Conservation (phyloP, 2,797 vertebrate species). For the Orientallactaga sibirica region DNA sequence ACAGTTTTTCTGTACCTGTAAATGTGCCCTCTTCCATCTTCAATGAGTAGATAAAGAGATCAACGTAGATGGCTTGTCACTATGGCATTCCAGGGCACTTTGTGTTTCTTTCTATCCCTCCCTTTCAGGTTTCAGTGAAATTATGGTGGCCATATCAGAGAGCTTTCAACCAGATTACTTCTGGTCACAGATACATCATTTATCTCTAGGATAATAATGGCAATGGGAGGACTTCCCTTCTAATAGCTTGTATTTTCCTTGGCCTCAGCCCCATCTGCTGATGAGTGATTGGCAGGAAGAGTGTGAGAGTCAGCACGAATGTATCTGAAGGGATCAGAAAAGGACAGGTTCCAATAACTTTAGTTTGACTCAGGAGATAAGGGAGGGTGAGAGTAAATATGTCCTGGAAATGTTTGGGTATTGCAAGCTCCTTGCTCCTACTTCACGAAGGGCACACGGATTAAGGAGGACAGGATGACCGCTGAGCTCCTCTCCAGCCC, state of each 20-base stretch:
- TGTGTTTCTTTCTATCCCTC: neutral
- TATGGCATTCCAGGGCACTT: neutral
- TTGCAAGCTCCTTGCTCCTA: neutral
- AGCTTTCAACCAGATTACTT: constrained; percentile 10
- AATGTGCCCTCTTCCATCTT: neutral
- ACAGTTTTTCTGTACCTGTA: constrained; percentile 27
- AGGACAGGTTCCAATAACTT: neutral
- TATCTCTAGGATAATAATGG: constrained; percentile 5
- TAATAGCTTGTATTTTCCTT: constrained; percentile 34
- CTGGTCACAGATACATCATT: neutral
- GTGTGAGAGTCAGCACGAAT: constrained; percentile 6
- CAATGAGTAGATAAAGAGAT: neutral
- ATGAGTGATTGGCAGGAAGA: constrained; percentile 49
- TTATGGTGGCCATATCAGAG: neutral
- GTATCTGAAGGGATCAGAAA: constrained; percentile 33
- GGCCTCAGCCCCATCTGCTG: neutral
- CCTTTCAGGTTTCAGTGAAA: neutral
- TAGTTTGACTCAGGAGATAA: neutral
- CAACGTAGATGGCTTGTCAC: neutral
- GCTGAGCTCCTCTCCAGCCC: neutral
- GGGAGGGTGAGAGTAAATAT: neutral
- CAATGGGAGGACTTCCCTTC: constrained; percentile 3
- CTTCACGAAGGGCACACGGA: neutral
- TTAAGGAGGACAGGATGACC: neutral
- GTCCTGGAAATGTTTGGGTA: neutral